These are phyloP conservation scores for Polypterus bichir DNA, from an alignment of 2,113 vertebrate species.

Conservation along the genomic window DNA sequence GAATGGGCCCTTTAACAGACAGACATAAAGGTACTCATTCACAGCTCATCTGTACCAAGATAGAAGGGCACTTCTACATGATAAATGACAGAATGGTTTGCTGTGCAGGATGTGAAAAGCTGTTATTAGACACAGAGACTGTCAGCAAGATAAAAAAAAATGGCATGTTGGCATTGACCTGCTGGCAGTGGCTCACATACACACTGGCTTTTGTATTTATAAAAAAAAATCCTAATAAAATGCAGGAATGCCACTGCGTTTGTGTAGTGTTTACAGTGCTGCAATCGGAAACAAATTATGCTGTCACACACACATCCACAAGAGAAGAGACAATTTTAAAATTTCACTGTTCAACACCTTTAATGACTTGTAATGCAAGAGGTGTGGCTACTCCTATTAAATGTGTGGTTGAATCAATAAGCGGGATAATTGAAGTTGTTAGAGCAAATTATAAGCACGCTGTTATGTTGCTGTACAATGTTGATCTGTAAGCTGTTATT, in stretches of 20 bases:
- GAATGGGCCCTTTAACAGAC: too few relatives aligned
- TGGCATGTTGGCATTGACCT: too few relatives aligned
- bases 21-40: too few relatives aligned
- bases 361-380: constrained; percentile 94
- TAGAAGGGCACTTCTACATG: too few relatives aligned
- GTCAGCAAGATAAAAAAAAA: too few relatives aligned
- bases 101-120: too few relatives aligned
- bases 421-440: constrained; percentile 99
- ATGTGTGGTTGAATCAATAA: constrained; percentile 98
- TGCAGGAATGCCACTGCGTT: constrained; percentile 69
- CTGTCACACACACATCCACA: constrained; percentile 90
- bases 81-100: too few relatives aligned
- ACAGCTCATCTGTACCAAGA: too few relatives aligned
- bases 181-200: too few relatives aligned
- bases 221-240: constrained; percentile 9
- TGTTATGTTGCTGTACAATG: constrained; percentile 93
- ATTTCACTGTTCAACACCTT: constrained; percentile 96
- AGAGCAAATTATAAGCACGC: constrained; percentile 98
- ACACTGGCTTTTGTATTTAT: constrained; percentile 24
- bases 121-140: too few relatives aligned
- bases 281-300: constrained; percentile 83
- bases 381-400: constrained; percentile 97
- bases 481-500: constrained; percentile 95
- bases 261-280: constrained; percentile 82
- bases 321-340: constrained; percentile 85